phyloP scores from a whole-genome alignment of 2,797 vertebrate species.

The Pitangus sulphuratus region DNA sequence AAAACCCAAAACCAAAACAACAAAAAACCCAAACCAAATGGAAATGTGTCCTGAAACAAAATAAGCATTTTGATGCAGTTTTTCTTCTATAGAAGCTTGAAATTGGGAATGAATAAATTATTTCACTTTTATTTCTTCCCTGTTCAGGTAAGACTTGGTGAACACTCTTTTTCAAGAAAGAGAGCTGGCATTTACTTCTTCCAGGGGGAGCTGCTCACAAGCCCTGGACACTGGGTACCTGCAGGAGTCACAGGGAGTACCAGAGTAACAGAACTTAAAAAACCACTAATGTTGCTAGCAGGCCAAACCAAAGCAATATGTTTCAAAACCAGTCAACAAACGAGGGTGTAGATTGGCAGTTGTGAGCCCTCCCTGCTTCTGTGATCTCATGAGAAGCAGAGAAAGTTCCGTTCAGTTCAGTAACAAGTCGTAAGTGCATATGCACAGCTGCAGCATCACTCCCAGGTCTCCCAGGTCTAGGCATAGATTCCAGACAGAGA shows the following conservation, averaged over 20 bases:
- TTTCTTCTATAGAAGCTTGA: not conserved
- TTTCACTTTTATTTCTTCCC: not conserved
- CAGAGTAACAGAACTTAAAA: not conserved
- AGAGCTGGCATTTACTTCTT: not conserved
- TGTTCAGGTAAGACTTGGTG: not conserved
- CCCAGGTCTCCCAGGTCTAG: not conserved
- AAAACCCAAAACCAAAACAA: no score
- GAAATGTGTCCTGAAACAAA: not conserved
- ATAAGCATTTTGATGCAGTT: not conserved
- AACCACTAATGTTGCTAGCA: not conserved
- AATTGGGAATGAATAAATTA: not conserved
- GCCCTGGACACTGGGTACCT: not conserved
- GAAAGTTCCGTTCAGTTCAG: not conserved
- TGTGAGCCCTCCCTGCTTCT: not conserved
- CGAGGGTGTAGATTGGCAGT: not conserved
- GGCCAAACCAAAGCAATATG: not conserved
- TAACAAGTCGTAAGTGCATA: rapidly evolving
- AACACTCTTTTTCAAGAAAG: not conserved
- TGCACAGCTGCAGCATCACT: not conserved
- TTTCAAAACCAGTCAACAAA: not conserved
- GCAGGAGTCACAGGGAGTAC: not conserved
- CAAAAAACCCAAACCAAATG: no score
- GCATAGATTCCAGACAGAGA: not conserved
- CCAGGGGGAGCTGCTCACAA: not conserved
- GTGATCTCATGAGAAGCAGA: not conserved